These are phyloP conservation scores for Hirtodrosophila duncani DNA, from an alignment of 2,888 invertebrate genomes.

Conservation along the genomic window DNA sequence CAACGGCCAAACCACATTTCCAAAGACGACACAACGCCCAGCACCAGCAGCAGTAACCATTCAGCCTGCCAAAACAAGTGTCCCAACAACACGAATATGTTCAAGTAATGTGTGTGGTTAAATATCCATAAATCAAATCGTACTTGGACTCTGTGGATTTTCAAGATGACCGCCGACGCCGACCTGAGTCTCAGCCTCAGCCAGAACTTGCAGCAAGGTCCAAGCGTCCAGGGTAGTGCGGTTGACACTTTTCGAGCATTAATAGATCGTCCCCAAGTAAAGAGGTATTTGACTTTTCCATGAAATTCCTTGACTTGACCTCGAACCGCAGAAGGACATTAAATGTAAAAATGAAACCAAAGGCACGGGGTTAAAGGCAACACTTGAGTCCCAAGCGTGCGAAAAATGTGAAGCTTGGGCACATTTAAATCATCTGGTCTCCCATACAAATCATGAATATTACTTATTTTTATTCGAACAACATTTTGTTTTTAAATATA, in stretches of 20 bases:
- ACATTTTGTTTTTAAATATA: too few relatives aligned
- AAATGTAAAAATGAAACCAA: constrained; percentile 62
- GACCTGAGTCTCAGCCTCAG: constrained; percentile 19
- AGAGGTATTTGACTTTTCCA: constrained; percentile 42
- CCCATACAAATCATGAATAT: too few relatives aligned
- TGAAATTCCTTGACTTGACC: constrained; percentile 66
- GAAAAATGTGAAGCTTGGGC: too few relatives aligned
- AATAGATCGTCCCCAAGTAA: constrained; percentile 67
- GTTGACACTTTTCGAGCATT: constrained; percentile 71
- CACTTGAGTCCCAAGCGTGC: too few relatives aligned
- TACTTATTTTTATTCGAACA: too few relatives aligned
- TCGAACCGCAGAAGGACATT: constrained; percentile 69
- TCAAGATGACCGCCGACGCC: constrained; percentile 62
- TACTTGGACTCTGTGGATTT: constrained; percentile 49
- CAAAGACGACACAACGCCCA: constrained; percentile 60
- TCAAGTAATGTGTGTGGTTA: constrained; percentile 75
- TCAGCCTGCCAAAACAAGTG: constrained; percentile 45
- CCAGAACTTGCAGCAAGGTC: constrained; percentile 16
- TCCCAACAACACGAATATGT: constrained; percentile 39
- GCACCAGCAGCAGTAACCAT: constrained; percentile 37
- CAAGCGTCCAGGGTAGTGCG: constrained; percentile 54
- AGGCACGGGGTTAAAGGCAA: constrained; percentile 27
- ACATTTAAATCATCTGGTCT: too few relatives aligned
- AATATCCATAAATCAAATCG: constrained; percentile 78
- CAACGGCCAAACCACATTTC: constrained; percentile 34